phyloP scores from a whole-genome alignment of 1,140 invertebrate species.

The Magallana gigas region DNA sequence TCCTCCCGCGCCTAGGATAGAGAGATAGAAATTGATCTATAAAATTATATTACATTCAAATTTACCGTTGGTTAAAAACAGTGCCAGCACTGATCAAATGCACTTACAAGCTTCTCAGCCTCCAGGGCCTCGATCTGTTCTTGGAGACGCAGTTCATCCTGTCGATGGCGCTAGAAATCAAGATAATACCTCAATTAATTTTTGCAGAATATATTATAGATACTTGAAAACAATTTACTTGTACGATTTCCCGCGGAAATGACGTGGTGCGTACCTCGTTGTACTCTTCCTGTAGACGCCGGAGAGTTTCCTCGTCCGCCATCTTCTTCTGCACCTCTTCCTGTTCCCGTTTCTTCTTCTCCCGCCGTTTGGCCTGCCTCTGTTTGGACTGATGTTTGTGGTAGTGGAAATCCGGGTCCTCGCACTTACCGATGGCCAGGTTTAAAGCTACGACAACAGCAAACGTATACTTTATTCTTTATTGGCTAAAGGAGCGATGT shows the following conservation, averaged over 20 bases:
- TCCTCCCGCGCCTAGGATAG: constrained; percentile 53
- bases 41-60: neutral
- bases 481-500: too few species aligned
- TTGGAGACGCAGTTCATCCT: constrained; percentile 56
- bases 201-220: neutral
- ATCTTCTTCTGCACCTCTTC: constrained; percentile 61
- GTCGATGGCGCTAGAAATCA: constrained; percentile 49
- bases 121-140: constrained; percentile 77
- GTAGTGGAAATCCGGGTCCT: constrained; percentile 83
- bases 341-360: constrained; percentile 54
- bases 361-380: constrained; percentile 77
- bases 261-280: constrained; percentile 56
- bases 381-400: constrained; percentile 83
- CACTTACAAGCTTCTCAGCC: constrained; percentile 78
- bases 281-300: constrained; percentile 62
- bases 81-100: neutral
- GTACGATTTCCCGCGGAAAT: too few species aligned
- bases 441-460: constrained; percentile 81
- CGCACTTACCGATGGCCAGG: constrained; percentile 83
- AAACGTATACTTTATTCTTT: too few species aligned
- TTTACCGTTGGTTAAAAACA: too few species aligned
- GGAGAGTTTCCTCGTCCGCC: constrained; percentile 63
- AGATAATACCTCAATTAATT: neutral
- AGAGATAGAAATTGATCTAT: neutral
- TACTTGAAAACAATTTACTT: neutral